Conservation (phyloP, 2,888 invertebrate genomes). For the Drosophila barbarae region DNA sequence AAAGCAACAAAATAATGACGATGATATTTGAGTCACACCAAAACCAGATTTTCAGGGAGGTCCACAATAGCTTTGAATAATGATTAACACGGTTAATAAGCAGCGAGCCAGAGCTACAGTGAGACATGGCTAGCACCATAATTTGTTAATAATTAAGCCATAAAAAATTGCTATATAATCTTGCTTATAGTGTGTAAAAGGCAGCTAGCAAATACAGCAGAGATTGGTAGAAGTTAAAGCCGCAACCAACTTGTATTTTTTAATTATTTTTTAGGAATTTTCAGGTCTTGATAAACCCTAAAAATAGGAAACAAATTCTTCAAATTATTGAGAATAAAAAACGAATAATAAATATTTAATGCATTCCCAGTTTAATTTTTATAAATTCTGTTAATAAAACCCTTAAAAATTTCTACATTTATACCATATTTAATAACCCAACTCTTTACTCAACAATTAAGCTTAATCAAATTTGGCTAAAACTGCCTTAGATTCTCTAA, state of each 20-base stretch:
- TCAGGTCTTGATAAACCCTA: too few species aligned
- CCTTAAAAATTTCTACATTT: background rate
- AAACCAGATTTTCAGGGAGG: slow-evolving; percentile 13
- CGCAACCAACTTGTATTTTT: background rate
- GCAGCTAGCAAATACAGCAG: background rate
- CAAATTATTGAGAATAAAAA: background rate
- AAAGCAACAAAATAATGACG: slow-evolving; percentile 29
- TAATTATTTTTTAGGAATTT: background rate
- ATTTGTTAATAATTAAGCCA: background rate
- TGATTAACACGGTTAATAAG: slow-evolving; percentile 16
- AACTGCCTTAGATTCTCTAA: background rate
- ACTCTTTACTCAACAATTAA: background rate
- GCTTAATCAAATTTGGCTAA: background rate
- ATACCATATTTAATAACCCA: background rate
- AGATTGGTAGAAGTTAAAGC: background rate
- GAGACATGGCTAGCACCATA: background rate
- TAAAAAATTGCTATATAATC: background rate
- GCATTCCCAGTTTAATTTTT: background rate
- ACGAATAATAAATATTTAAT: background rate
- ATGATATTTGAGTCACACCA: slow-evolving; percentile 28
- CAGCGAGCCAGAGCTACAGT: slow-evolving; percentile 18
- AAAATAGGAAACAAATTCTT: too few species aligned
- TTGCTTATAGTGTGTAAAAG: background rate
- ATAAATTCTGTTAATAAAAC: background rate
- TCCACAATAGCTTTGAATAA: slow-evolving; percentile 4